A percentile compares a stretch with the other conserved stretches of the same genome.
phyloP scores from a whole-genome alignment of 2,113 vertebrate species.

The Lagopus leucura region DNA sequence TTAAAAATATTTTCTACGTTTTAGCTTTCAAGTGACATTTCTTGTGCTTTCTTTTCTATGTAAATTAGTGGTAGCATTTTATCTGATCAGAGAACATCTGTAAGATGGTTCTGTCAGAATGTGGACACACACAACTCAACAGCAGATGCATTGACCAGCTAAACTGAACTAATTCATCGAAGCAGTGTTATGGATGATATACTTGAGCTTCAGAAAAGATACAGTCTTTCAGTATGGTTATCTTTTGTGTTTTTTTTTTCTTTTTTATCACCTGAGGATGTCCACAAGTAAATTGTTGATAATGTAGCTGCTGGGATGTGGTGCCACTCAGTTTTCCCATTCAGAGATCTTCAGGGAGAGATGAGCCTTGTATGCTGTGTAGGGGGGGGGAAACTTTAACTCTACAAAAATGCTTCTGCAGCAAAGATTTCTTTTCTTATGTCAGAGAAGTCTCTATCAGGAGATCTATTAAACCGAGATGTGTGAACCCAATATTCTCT shows the following conservation, averaged over 20 bases:
- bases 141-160: not conserved
- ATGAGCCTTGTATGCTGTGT: not conserved
- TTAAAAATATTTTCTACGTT: not conserved
- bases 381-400: not conserved
- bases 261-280: not conserved
- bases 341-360: not conserved
- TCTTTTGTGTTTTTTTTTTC: not conserved
- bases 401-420: not conserved
- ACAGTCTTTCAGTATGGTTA: accelerated
- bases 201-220: not conserved
- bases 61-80: not conserved
- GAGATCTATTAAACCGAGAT: not conserved
- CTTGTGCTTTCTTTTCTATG: not conserved
- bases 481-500: accelerated
- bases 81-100: not conserved
- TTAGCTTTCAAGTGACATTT: not conserved
- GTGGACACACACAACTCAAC: not conserved
- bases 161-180: not conserved
- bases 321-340: not conserved
- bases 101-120: not conserved
- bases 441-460: not conserved
- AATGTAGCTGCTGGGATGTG: not conserved
- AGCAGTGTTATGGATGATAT: not conserved
- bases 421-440: not conserved
- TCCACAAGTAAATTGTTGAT: not conserved